phyloP scores from a whole-genome alignment of 1,140 invertebrate genomes.

The Temnothorax curvispinosus region DNA sequence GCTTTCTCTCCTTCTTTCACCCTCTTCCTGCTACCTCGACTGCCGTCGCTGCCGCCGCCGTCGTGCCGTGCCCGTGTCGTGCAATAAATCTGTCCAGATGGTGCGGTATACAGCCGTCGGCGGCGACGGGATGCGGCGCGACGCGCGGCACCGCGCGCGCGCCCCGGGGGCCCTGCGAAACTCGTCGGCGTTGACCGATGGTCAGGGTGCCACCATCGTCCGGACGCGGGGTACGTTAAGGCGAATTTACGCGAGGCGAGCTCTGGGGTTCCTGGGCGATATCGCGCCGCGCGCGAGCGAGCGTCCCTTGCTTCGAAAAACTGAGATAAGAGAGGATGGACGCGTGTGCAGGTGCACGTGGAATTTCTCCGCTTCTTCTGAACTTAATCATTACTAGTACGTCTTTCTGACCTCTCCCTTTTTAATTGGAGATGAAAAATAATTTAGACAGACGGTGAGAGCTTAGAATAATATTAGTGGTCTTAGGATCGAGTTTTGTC shows the following conservation, averaged over 20 bases:
- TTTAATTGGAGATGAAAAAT: background rate
- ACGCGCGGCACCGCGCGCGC: conserved; percentile 13
- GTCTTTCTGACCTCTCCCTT: background rate
- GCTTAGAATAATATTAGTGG: background rate
- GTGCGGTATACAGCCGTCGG: conserved; percentile 55
- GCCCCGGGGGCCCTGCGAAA: conserved; percentile 41
- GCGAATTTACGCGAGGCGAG: conserved; percentile 33
- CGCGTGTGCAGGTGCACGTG: background rate
- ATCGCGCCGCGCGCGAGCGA: background rate
- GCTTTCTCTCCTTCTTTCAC: conserved; percentile 56
- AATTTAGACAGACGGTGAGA: background rate
- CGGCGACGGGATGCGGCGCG: conserved; percentile 37
- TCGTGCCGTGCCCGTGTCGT: conserved; percentile 12
- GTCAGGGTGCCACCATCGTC: conserved; percentile 60
- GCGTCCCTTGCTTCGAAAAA: background rate
- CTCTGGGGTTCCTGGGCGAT: background rate
- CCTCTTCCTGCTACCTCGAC: conserved; percentile 30
- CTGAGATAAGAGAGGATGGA: background rate
- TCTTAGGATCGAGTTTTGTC: too few relatives aligned
- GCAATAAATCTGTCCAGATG: conserved; percentile 75
- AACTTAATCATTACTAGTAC: background rate
- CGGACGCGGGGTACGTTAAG: conserved; percentile 49
- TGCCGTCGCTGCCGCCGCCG: conserved; percentile 12
- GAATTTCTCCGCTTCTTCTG: background rate
- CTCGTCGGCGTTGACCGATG: conserved; percentile 69